These are phyloP conservation scores for Aphidoletes aphidimyza DNA, from an alignment of 2,888 invertebrate species.

Conservation along the genomic window DNA sequence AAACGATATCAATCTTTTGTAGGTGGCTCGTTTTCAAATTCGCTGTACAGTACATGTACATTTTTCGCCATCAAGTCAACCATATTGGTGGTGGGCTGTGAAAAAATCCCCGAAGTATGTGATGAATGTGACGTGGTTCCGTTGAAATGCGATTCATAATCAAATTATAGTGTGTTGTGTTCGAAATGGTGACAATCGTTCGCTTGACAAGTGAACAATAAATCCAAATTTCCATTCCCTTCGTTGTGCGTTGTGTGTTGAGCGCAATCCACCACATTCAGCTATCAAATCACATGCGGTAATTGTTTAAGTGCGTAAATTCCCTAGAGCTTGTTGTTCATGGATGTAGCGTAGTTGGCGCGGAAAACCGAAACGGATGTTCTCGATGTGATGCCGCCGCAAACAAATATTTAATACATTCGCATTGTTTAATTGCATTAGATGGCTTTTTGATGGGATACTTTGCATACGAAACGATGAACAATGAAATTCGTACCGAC, in stretches of 20 bases:
- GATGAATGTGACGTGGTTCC: not conserved
- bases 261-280: not conserved
- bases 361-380: not conserved
- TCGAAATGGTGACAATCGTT: not conserved
- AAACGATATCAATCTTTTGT: slow-evolving; percentile 35
- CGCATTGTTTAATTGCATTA: slow-evolving; percentile 53
- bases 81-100: not conserved
- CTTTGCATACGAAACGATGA: slow-evolving; percentile 19
- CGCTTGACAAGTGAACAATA: not conserved
- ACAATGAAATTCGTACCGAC: not conserved
- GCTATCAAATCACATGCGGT: slow-evolving; percentile 20
- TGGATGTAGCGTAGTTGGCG: not conserved
- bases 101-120: not conserved
- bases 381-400: not conserved
- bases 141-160: not conserved
- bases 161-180: slow-evolving; percentile 34
- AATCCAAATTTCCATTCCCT: not conserved
- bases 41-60: not conserved
- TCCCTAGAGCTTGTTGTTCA: slow-evolving; percentile 30
- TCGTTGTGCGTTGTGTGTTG: not conserved
- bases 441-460: slow-evolving; percentile 51
- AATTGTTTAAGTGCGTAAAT: slow-evolving; percentile 52
- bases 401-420: not conserved
- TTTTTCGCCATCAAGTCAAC: not conserved
- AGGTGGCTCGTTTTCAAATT: not conserved